phyloP scores from a whole-genome alignment of 2,888 invertebrate genomes.

The Platycheirus albimanus region DNA sequence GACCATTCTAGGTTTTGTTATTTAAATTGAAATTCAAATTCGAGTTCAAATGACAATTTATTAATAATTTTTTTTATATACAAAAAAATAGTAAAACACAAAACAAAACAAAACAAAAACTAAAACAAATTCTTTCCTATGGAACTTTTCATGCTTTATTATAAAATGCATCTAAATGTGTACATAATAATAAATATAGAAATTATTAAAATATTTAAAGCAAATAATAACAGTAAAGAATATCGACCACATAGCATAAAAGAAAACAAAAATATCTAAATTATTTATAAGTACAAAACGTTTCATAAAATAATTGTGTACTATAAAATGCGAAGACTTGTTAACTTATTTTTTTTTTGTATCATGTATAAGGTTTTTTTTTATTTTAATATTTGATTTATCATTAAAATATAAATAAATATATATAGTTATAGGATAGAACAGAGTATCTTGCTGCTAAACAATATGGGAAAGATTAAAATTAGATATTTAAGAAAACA shows the following conservation, averaged over 20 bases:
- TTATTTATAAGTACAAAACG: conserved; percentile 65
- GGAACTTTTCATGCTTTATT: conserved; percentile 32
- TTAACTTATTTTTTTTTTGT: conserved; percentile 55
- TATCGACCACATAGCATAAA: conserved; percentile 48
- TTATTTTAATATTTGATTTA: conserved; percentile 24
- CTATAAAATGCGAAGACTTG: conserved; percentile 41
- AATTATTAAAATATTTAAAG: conserved; percentile 27
- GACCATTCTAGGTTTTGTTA: conserved; percentile 3
- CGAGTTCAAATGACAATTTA: conserved; percentile 5
- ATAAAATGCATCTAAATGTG: conserved; percentile 31
- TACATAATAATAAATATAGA: conserved; percentile 26
- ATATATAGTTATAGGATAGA: neutral
- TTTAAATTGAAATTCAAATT: neutral
- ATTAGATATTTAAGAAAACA: conserved; percentile 3
- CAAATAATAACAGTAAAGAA: conserved; percentile 15
- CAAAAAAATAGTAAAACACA: conserved; percentile 31
- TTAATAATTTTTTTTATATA: conserved; percentile 10
- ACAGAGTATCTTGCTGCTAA: conserved; percentile 16
- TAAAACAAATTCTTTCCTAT: conserved; percentile 48
- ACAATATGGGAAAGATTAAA: conserved; percentile 4
- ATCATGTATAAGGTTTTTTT: conserved; percentile 38
- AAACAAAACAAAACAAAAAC: neutral
- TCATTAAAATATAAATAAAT: conserved; percentile 15
- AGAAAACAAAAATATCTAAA: no score
- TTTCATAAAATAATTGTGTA: conserved; percentile 52